phyloP scores from a whole-genome alignment of 2,888 invertebrate genomes.

The Sphaeridia pumilis region DNA sequence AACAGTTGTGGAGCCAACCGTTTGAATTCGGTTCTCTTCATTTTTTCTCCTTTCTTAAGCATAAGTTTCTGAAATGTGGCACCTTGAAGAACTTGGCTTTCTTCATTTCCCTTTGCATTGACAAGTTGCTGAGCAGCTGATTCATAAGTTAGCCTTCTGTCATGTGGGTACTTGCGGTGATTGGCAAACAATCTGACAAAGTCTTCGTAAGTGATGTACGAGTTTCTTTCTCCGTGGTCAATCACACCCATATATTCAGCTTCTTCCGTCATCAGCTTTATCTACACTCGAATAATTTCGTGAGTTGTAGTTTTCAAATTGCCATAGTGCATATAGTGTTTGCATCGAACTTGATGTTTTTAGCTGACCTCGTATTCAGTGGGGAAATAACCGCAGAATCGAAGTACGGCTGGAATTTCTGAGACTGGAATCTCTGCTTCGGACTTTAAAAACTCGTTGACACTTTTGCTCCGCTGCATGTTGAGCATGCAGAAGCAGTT shows the following conservation, averaged over 20 bases:
- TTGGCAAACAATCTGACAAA: constrained; percentile 33
- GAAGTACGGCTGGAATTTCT: constrained; percentile 29
- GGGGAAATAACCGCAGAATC: constrained; percentile 33
- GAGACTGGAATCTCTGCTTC: constrained; percentile 24
- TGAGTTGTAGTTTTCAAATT: background rate
- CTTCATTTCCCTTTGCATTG: too few relatives aligned
- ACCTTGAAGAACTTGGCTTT: constrained; percentile 25
- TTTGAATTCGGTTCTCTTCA: too few relatives aligned
- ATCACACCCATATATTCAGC: constrained; percentile 19
- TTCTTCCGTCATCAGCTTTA: constrained; percentile 31
- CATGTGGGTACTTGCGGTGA: constrained; percentile 20
- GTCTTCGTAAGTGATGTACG: constrained; percentile 26
- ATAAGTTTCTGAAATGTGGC: constrained; percentile 21
- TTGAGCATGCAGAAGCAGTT: constrained; percentile 31
- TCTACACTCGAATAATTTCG: constrained; percentile 8
- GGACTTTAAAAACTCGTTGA: constrained; percentile 25
- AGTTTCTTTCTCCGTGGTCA: constrained; percentile 15
- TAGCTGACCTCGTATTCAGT: constrained; percentile 29
- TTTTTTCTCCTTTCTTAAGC: constrained; percentile 22
- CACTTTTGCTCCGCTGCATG: constrained; percentile 22
- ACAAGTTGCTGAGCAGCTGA: too few relatives aligned
- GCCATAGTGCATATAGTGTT: too few relatives aligned
- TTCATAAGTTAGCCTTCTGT: constrained; percentile 17
- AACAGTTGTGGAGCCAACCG: too few relatives aligned
- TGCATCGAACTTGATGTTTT: background rate